These are phyloP conservation scores for Dynastes grantii DNA, from an alignment of 2,888 invertebrate species.

Conservation along the genomic window DNA sequence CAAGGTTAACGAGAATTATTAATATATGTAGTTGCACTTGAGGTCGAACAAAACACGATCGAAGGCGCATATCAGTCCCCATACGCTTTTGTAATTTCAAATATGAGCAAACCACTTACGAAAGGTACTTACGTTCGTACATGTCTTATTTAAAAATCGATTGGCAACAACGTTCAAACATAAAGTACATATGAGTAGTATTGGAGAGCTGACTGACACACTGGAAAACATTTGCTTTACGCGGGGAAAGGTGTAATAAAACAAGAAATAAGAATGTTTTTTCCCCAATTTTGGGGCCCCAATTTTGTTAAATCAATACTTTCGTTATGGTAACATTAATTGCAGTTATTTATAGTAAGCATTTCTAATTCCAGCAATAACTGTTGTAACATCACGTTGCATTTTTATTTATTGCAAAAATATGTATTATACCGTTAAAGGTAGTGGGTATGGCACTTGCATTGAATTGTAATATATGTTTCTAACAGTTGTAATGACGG, in stretches of 20 bases:
- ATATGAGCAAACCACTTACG: constrained; percentile 18
- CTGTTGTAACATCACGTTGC: no score
- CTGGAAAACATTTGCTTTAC: neutral
- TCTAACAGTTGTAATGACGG: no score
- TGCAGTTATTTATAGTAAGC: no score
- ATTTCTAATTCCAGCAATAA: no score
- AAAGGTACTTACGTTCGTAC: neutral
- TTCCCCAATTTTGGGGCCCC: constrained; percentile 4
- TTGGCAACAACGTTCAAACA: neutral
- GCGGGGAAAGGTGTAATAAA: neutral
- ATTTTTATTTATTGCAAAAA: no score
- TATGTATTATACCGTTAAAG: no score
- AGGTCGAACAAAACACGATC: constrained; percentile 39
- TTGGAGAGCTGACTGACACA: no score
- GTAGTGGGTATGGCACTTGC: no score
- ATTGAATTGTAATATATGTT: no score
- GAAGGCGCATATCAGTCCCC: neutral
- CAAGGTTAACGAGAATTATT: constrained; percentile 36
- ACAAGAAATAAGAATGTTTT: neutral
- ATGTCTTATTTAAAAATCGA: no score
- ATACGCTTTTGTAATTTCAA: constrained; percentile 10
- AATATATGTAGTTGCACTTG: constrained; percentile 2
- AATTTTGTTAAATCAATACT: no score
- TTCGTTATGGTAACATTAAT: no score
- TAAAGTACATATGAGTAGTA: neutral